A percentile compares a stretch with the other conserved stretches of the same genome.
Conservation (phyloP, 1,140 invertebrate genomes). For the Adelges cooleyi region DNA sequence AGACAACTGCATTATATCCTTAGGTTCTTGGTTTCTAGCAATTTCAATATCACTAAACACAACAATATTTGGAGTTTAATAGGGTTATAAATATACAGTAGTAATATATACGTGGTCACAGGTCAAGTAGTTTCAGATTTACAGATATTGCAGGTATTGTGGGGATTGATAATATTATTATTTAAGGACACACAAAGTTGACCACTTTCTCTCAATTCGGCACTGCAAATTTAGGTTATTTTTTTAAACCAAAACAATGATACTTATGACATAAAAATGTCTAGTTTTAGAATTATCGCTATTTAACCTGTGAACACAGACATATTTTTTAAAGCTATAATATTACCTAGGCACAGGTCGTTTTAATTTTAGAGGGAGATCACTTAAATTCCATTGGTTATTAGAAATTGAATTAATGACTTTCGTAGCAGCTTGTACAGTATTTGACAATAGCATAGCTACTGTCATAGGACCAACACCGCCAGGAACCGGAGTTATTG, state of each 20-base stretch:
- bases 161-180: no score
- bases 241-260: neutral
- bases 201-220: no score
- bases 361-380: slow-evolving; percentile 47
- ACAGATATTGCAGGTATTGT: no score
- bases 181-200: no score
- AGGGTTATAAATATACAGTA: neutral
- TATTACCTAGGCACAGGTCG: slow-evolving; percentile 61
- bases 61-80: slow-evolving; percentile 1
- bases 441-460: slow-evolving; percentile 95
- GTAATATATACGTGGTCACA: no score
- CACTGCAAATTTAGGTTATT: no score
- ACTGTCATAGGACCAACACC: slow-evolving; percentile 98
- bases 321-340: no score
- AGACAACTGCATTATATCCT: slow-evolving; percentile 65
- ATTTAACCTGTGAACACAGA: no score
- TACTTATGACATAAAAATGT: no score
- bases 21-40: slow-evolving; percentile 75
- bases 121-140: no score
- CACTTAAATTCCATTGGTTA: slow-evolving; percentile 51
- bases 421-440: slow-evolving; percentile 66
- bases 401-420: slow-evolving; percentile 45
- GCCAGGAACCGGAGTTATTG: slow-evolving; percentile 94
- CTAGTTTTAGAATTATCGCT: no score
- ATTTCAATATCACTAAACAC: slow-evolving; percentile 71